Base-by-base conservation (phyloP, 2,797 vertebrate species). In the Antrozous pallidus region DNA sequence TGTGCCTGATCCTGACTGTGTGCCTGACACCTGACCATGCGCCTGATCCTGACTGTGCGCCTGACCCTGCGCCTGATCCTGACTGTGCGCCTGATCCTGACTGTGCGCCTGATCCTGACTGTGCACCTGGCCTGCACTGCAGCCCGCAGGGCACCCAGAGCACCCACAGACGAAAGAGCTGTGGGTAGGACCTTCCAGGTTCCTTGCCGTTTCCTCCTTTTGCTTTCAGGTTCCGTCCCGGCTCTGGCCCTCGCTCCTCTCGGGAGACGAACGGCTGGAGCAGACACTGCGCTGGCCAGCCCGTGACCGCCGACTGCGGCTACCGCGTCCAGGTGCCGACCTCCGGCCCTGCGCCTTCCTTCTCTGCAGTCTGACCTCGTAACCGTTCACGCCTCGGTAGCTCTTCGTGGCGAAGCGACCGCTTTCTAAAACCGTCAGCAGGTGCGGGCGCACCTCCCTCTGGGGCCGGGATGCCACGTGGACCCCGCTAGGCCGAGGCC, bases 371-470 rank as follows among this genome's bases (percentile, higher is more conserved):
- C 2, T 7, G 42, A 56, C 33, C 33, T 8, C 24, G n/a, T 2
- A 0, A 16, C 9, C 14, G 56, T 42, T 1, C 18, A 31, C 58
- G 38, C 8, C 18, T 6, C 0, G 26, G 22, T 0, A 11, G 38
- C 36, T 24, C 31, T 11, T 16, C 18, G 0, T 0, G 3, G 54
- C 74, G 12, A 6, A 65, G 74, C 0, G 73, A 10, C 10, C 0
- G 3, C 1, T 36, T 24, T 1, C 17, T 1, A 9, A 65, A 31
- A 8, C 26, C n/a, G 28, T 22, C 24, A 24, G 18, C 11, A n/a
- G 5, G 1, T 0, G 1, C 1, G 0, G 24, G 20, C 0, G 54
- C 0, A 31, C 77, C 7, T 2, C 31, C 0, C 0, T 17, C 2
- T 11, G 0, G 9, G 9, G 42, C 38, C 63, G 24, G n/a, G 61